A percentile compares a stretch with the other conserved stretches of the same genome.
These are phyloP conservation scores for Spheniscus humboldti DNA, from an alignment of 2,797 vertebrate species.

Conservation along the genomic window DNA sequence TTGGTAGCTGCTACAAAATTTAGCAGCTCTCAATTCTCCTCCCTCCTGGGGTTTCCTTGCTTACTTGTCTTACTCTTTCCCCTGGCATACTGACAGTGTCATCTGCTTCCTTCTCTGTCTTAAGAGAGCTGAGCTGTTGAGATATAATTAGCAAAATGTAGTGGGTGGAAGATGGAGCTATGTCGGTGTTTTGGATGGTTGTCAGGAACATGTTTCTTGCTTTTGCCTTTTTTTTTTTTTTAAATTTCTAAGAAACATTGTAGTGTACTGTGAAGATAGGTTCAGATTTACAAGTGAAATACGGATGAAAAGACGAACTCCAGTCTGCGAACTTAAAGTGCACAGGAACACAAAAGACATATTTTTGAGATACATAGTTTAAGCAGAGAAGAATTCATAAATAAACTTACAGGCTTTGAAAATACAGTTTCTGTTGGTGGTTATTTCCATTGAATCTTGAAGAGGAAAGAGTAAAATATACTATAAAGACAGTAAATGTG, in stretches of 20 bases:
- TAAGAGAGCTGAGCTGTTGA: neutral
- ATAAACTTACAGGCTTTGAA: neutral
- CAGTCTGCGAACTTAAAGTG: neutral
- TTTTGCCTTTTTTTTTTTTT: no score
- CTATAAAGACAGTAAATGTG: neutral
- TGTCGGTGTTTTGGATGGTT: neutral
- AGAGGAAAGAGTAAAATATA: neutral
- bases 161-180: neutral
- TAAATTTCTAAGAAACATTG: neutral
- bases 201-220: neutral
- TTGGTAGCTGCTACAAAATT: neutral
- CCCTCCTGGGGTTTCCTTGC: neutral
- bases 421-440: neutral
- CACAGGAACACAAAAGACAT: neutral
- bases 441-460: neutral
- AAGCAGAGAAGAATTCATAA: neutral
- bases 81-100: neutral
- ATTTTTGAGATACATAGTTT: neutral
- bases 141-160: conserved; percentile 1
- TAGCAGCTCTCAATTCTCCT: neutral
- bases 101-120: neutral
- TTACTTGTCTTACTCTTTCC: neutral
- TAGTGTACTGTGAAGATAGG: neutral
- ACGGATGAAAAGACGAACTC: neutral
- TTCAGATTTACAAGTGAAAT: neutral